Evolutionary conservation across 2,888 invertebrate species (phyloP).

Genomic region (Agrypnus murinus): DNA sequence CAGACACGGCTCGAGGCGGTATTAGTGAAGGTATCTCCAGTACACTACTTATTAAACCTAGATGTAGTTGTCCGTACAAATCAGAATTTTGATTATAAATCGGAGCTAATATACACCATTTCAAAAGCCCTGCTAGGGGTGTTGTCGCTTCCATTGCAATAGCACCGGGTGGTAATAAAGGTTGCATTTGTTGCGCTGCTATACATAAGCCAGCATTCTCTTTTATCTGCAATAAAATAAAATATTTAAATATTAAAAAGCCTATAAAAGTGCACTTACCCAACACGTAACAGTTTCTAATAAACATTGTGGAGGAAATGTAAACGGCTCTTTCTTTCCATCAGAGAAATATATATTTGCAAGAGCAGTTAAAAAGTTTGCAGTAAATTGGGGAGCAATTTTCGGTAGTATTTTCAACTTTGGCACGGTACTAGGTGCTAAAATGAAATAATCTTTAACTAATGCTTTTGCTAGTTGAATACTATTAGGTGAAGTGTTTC

Average conservation of each 20-base stretch:
- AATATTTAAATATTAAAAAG: background rate
- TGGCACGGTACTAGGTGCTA: slow-evolving; percentile 82
- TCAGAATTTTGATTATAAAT: slow-evolving; percentile 71
- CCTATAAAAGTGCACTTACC: no score
- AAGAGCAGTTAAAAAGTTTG: slow-evolving; percentile 90
- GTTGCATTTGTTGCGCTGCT: slow-evolving; percentile 79
- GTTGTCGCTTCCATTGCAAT: slow-evolving; percentile 90
- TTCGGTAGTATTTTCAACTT: slow-evolving; percentile 82
- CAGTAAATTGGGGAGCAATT: slow-evolving; percentile 88
- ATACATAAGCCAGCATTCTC: slow-evolving; percentile 80
- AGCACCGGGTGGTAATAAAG: slow-evolving; percentile 83
- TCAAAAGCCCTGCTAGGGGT: slow-evolving; percentile 86
- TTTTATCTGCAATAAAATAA: slow-evolving; percentile 71
- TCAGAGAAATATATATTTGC: slow-evolving; percentile 82
- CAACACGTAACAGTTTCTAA: slow-evolving; percentile 82
- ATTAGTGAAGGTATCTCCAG: slow-evolving; percentile 73
- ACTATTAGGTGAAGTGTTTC: slow-evolving; percentile 85
- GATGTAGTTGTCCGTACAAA: slow-evolving; percentile 79
- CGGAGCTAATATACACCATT: slow-evolving; percentile 84
- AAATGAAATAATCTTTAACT: slow-evolving; percentile 87
- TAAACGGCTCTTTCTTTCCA: slow-evolving; percentile 67
- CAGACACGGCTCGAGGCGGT: slow-evolving; percentile 78
- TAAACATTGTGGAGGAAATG: slow-evolving; percentile 78
- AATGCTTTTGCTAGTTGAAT: slow-evolving; percentile 85
- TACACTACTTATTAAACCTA: slow-evolving; percentile 80